Evolutionary conservation across 2,888 invertebrate species (phyloP).

Genomic region (Mythimna impura): DNA sequence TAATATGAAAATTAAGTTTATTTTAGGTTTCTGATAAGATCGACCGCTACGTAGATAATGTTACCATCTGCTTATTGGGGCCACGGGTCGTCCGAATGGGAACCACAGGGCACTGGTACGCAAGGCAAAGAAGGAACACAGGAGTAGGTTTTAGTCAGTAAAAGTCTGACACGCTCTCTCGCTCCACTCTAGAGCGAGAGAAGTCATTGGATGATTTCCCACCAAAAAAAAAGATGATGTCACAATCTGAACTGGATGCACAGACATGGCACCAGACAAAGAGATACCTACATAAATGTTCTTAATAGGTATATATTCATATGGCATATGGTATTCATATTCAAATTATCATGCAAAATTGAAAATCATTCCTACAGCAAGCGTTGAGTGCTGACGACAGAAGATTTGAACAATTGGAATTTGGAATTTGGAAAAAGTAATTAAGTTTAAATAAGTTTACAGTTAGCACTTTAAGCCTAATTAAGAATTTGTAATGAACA

Average conservation of each 20-base stretch:
- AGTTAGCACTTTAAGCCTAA: conserved; percentile 23
- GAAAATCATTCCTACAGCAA: background rate
- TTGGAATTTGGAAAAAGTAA: conserved; percentile 24
- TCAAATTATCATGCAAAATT: background rate
- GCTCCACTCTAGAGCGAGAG: too few relatives aligned
- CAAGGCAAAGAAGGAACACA: too few relatives aligned
- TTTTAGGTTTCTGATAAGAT: background rate
- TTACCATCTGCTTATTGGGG: too few relatives aligned
- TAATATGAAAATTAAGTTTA: too few relatives aligned
- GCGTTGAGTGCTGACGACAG: background rate
- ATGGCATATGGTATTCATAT: background rate
- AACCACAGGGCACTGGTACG: too few relatives aligned
- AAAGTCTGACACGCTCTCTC: too few relatives aligned
- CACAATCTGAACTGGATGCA: background rate
- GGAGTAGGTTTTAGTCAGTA: too few relatives aligned
- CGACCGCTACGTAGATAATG: background rate
- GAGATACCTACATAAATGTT: too few relatives aligned
- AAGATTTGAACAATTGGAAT: conserved; percentile 18
- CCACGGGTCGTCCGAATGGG: too few relatives aligned
- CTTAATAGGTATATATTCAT: too few relatives aligned
- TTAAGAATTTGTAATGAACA: conserved; percentile 23
- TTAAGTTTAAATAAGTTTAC: too few relatives aligned
- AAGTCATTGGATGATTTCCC: too few relatives aligned
- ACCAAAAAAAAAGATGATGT: background rate
- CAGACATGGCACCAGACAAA: background rate